A percentile compares a stretch with the other conserved stretches of the same genome.
phyloP scores from a whole-genome alignment of 1,140 invertebrate species.

The Polypedilum vanderplanki region DNA sequence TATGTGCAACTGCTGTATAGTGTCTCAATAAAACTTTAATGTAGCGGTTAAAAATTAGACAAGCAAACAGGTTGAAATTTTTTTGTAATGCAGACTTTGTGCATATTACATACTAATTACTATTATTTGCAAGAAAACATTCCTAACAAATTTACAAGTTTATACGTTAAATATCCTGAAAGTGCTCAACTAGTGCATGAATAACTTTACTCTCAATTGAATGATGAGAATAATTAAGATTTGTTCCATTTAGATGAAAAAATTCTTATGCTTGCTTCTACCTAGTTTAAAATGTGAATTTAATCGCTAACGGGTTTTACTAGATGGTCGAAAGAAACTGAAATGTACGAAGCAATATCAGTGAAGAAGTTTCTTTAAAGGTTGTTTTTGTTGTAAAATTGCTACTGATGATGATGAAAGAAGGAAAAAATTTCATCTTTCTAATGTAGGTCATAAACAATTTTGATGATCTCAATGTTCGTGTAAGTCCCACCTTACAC shows the following conservation, averaged over 20 bases:
- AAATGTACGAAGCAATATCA: background rate
- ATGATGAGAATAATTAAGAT: no score
- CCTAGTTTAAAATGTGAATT: no score
- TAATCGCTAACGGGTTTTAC: no score
- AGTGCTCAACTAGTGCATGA: no score
- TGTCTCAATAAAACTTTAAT: background rate
- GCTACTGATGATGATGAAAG: background rate
- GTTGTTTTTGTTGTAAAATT: background rate
- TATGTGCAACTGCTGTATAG: background rate
- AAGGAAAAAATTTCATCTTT: conserved; percentile 6
- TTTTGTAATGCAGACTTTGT: no score
- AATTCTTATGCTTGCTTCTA: no score
- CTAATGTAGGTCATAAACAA: conserved; percentile 18
- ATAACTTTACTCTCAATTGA: no score
- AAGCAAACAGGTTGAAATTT: background rate
- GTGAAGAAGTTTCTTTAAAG: background rate
- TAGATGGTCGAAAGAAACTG: background rate
- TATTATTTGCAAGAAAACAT: no score
- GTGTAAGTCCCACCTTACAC: background rate
- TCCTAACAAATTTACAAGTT: no score
- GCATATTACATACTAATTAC: no score
- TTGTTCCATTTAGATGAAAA: no score
- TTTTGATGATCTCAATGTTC: background rate
- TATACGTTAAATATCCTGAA: no score
- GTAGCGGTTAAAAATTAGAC: background rate